Evolutionary conservation across 30 jellyfish, hydroid and myxozoan genomes (phyloP), one percentile per base, ranked within the genome.

Genomic region (Calvadosia cruxmelitensis): DNA sequence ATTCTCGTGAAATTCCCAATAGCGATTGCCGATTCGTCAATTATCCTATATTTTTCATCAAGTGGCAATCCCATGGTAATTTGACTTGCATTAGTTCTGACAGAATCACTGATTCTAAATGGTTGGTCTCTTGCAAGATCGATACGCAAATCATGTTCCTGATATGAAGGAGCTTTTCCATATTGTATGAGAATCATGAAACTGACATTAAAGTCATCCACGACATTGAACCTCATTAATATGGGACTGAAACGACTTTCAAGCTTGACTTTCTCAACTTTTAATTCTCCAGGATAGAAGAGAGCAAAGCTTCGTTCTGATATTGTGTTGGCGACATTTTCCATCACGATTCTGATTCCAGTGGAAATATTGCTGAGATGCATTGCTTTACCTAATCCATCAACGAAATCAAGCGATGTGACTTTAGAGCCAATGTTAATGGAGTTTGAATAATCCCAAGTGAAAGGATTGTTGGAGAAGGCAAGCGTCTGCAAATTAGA

Each of bases 371-470:
- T 66, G 32, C 63, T 35, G 70, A 80, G 80, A 15, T 68, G 52
- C n/a, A 71, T 50, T 34, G 72, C 51, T 3, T 53, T 13, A 53
- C 63, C 66, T 50, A 33, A 34, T 26, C 34, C 53, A 2, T 77
- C 71, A 2, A 36, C 49, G 20, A 80, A 79, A n/a, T 67, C 74
- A 20, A 80, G 71, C 24, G 93, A 63, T 27, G 52, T 53, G 0
- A 80, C 67, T 20, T 53, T 50, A 24, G 84, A 69, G 10, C 71
- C 93, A 30, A 84, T 69, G 82, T 72, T 67, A 31, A 57, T 34
- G 26, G 93, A 84, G 49, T 72, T 80, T 51, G 34, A 69, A 29
- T 68, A 24, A 32, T 80, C 93, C 93, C 93, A 80, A 0, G 84
- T 66, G 49, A 36, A 79, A 24, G 78, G 78, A 23, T 69, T 80